phyloP scores from a whole-genome alignment of 2,797 vertebrate genomes.

The Alcedo atthis region DNA sequence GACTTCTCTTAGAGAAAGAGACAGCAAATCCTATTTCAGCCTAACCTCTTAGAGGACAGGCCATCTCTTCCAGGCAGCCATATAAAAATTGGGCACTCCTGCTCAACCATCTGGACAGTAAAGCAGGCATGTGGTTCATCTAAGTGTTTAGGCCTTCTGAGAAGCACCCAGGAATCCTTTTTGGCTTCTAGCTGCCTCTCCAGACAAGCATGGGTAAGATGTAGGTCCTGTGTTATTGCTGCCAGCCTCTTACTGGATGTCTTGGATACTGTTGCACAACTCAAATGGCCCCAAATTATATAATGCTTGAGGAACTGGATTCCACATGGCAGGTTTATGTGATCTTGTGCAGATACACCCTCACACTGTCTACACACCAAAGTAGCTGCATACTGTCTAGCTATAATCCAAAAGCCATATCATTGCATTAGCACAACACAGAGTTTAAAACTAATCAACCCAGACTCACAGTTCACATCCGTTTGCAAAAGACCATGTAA shows the following conservation, averaged over 20 bases:
- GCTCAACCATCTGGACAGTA: neutral
- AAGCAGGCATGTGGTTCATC: neutral
- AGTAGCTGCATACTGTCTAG: neutral
- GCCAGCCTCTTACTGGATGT: neutral
- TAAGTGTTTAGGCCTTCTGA: neutral
- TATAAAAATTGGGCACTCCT: neutral
- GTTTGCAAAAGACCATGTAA: neutral
- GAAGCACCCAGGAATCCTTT: neutral
- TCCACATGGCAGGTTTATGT: neutral
- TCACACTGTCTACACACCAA: neutral
- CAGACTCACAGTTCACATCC: neutral
- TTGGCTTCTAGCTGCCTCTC: neutral
- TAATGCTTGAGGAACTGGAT: neutral
- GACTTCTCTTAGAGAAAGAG: neutral
- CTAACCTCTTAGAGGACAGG: neutral
- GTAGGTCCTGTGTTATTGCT: neutral
- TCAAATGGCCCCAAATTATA: neutral
- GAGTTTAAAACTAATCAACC: neutral
- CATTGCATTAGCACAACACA: neutral
- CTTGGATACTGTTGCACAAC: neutral
- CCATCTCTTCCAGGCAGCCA: neutral
- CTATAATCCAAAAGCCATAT: conserved; percentile 14
- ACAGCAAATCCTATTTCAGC: neutral
- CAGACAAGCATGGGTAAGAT: neutral
- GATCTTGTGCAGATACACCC: neutral